Base-by-base conservation (phyloP, 2,797 vertebrate genomes). In the Sebastolobus alascanus region DNA sequence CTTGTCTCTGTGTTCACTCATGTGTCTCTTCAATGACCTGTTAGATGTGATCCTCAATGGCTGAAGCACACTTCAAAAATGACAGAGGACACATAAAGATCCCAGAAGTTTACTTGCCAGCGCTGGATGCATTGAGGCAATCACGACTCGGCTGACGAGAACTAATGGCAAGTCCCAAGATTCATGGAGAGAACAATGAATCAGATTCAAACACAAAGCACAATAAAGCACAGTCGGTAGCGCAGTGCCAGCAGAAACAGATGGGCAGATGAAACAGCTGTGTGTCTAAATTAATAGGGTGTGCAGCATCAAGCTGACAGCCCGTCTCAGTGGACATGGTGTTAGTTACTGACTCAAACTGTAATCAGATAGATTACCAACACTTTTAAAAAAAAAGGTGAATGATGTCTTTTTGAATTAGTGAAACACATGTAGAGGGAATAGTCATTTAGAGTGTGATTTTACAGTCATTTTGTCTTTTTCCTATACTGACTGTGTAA, bases 181-280 rank as follows among this genome's bases (percentile, higher is more conserved):
- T 79, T 89, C 75, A 65, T 11, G 52, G 73, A 55, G 79, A 72
- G 82, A 85, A 78, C 77, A 87, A 71, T 73, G 79, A 81, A 66
- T 82, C 73, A 46, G 70, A 84, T 60, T 81, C 68, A 65, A 67
- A 77, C 77, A 50, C 46, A 20, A 20, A 18, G 77, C 77, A 64
- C 73, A 75, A 37, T 56, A 5, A 4, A 77, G 52, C 73, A 10
- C 29, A 27, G 75, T 77, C 70, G 76, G 79, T 22, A 18, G 18
- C 68, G 12, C 71, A 16, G 73, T 72, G 82, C 83, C 87, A 86
- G 87, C 84, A 69, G 38, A 85, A 87, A 79, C 90, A 93, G 92
- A 92, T 88, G 91, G 88, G 79, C 77, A 73, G 73, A 85, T 80
- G 79, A 83, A 92, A 87, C 89, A 91, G 88, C 85, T 92, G 89